These are phyloP conservation scores for Bombus haemorrhoidalis DNA, from an alignment of 1,140 invertebrate genomes.

Conservation along the genomic window DNA sequence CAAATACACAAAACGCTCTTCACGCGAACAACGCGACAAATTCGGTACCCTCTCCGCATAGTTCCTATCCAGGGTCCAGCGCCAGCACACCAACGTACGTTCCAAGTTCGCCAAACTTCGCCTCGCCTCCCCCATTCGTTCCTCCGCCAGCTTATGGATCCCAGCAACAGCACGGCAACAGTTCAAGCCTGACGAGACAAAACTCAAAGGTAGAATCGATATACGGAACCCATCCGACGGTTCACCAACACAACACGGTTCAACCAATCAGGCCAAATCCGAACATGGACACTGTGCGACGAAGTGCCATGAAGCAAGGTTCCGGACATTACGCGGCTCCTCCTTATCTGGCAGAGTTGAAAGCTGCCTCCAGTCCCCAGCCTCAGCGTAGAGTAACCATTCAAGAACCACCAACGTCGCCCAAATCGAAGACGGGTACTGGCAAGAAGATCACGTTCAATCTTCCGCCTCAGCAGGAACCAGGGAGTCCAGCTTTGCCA, in stretches of 20 bases:
- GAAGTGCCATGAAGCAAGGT: slow-evolving; percentile 79
- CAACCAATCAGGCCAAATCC: slow-evolving; percentile 76
- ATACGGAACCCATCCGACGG: slow-evolving; percentile 61
- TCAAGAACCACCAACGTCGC: slow-evolving; percentile 81
- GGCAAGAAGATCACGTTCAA: slow-evolving; percentile 84
- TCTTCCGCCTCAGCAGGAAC: slow-evolving; percentile 81
- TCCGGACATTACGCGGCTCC: slow-evolving; percentile 76
- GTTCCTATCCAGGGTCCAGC: slow-evolving; percentile 73
- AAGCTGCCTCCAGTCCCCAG: slow-evolving; percentile 80
- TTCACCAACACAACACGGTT: slow-evolving; percentile 50
- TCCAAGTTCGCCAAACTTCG: slow-evolving; percentile 71
- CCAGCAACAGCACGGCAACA: slow-evolving; percentile 66
- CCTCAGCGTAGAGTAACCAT: slow-evolving; percentile 82
- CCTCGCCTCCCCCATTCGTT: slow-evolving; percentile 80
- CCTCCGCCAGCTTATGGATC: slow-evolving; percentile 80
- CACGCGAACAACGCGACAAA: slow-evolving; percentile 54
- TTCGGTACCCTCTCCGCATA: slow-evolving; percentile 68
- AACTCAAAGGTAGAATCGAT: slow-evolving; percentile 71
- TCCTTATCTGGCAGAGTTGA: slow-evolving; percentile 79
- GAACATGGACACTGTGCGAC: slow-evolving; percentile 78
- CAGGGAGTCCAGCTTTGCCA: slow-evolving; percentile 78
- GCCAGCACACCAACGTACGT: slow-evolving; percentile 72
- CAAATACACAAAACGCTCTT: slow-evolving; percentile 28
- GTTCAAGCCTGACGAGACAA: slow-evolving; percentile 68
- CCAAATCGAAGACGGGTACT: slow-evolving; percentile 78